These are phyloP conservation scores for Helleia helle DNA, from an alignment of 2,888 invertebrate species.

Conservation along the genomic window DNA sequence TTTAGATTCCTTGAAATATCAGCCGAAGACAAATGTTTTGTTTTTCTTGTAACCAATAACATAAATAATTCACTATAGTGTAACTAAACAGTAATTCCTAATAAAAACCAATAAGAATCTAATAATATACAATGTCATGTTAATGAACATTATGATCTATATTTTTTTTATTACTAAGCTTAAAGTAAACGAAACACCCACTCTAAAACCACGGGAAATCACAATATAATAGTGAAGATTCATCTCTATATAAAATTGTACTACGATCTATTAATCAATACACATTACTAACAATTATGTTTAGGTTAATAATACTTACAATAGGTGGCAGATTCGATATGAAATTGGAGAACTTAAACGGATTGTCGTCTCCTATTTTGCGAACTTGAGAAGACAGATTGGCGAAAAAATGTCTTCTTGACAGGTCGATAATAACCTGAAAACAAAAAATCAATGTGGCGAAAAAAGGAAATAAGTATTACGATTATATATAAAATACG, in stretches of 20 bases:
- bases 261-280: too few relatives aligned
- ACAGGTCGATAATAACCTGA: constrained; percentile 73
- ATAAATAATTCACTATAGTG: not conserved
- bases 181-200: too few relatives aligned
- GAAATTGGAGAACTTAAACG: constrained; percentile 70
- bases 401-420: constrained; percentile 68
- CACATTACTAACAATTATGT: not conserved
- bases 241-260: too few relatives aligned
- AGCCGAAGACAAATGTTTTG: too few relatives aligned
- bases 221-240: too few relatives aligned
- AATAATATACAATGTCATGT: too few relatives aligned
- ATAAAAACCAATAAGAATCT: not conserved
- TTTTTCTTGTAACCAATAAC: not conserved
- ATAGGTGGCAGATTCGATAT: constrained; percentile 73
- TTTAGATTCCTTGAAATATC: too few relatives aligned
- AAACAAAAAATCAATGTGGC: constrained; percentile 66
- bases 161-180: too few relatives aligned
- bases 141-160: too few relatives aligned
- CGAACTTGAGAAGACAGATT: constrained; percentile 56
- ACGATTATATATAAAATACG: constrained; percentile 15
- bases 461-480: constrained; percentile 22
- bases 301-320: constrained; percentile 40
- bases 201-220: too few relatives aligned
- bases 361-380: constrained; percentile 74
- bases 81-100: not conserved